Percentiles rank a stretch among this genome's conserved stretches.
phyloP scores from a whole-genome alignment of 2,113 vertebrate species.

The Corynorhinus townsendii region DNA sequence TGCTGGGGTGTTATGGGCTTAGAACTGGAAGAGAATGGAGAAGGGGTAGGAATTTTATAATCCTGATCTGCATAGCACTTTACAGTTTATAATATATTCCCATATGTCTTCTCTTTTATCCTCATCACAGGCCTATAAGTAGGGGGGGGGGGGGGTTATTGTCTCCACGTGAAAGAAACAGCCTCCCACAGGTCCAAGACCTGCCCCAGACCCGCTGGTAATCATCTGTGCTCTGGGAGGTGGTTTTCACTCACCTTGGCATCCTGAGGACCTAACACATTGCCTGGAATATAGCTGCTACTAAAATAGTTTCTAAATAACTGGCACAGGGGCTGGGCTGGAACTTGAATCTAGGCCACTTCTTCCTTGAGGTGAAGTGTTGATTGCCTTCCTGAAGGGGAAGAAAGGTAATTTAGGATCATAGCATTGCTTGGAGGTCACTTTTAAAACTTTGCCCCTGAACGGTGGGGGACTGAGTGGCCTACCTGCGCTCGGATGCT shows the following conservation, averaged over 20 bases:
- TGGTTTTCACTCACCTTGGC: background rate
- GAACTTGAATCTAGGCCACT: slow-evolving; percentile 17
- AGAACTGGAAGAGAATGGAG: background rate
- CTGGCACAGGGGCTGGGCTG: background rate
- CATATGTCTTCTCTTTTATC: background rate
- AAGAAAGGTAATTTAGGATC: background rate
- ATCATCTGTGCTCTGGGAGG: background rate
- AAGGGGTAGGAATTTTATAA: background rate
- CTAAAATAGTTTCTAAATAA: background rate
- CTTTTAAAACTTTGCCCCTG: background rate
- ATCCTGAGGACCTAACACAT: background rate
- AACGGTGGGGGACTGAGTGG: background rate
- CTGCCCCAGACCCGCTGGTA: background rate
- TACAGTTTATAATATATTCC: background rate
- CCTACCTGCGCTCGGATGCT: background rate
- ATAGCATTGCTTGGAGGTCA: background rate
- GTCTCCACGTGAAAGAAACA: background rate
- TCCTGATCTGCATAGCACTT: slow-evolving; percentile 1
- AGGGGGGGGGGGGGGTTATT: background rate
- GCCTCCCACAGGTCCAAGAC: background rate
- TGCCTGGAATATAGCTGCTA: background rate
- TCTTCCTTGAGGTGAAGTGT: background rate
- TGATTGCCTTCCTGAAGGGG: background rate
- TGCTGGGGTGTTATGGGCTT: slow-evolving; percentile 25
- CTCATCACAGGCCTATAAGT: background rate